Conservation (phyloP, 1,140 invertebrate species). For the Frieseomelitta varia region DNA sequence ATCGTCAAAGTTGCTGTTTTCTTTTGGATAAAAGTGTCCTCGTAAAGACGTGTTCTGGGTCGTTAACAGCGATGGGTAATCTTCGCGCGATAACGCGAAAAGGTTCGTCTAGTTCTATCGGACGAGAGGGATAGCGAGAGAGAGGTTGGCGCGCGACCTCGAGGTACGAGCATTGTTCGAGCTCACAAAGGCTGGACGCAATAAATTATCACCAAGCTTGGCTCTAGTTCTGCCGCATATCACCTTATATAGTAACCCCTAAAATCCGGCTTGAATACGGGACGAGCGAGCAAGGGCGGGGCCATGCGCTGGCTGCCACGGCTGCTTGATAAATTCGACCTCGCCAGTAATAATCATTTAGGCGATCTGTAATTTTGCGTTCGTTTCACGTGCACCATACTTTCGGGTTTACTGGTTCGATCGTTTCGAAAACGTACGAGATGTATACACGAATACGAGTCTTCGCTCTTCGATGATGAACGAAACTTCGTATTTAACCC, state of each 20-base stretch:
- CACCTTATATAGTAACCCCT: constrained; percentile 22
- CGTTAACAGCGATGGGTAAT: neutral
- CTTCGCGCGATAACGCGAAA: neutral
- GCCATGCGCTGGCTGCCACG: neutral
- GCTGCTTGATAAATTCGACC: constrained; percentile 35
- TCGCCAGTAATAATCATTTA: neutral
- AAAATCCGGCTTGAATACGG: constrained; percentile 43
- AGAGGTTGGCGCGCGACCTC: neutral
- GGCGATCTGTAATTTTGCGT: neutral
- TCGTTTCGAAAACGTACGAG: neutral
- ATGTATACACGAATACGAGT: no score
- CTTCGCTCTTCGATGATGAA: neutral
- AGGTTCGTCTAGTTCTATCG: neutral
- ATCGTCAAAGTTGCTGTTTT: neutral
- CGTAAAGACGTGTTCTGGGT: no score
- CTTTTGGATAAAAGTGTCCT: neutral
- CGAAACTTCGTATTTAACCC: neutral
- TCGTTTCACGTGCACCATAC: neutral
- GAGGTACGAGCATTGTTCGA: constrained; percentile 61
- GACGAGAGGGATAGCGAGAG: neutral
- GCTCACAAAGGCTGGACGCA: constrained; percentile 62
- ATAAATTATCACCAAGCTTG: constrained; percentile 68
- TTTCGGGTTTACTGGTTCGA: neutral
- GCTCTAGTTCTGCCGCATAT: constrained; percentile 14
- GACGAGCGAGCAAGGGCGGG: neutral